A percentile compares a stretch with the other conserved stretches of the same genome.
phyloP scores from a whole-genome alignment of 2,113 vertebrate species.

The Psammodynastes pulverulentus region DNA sequence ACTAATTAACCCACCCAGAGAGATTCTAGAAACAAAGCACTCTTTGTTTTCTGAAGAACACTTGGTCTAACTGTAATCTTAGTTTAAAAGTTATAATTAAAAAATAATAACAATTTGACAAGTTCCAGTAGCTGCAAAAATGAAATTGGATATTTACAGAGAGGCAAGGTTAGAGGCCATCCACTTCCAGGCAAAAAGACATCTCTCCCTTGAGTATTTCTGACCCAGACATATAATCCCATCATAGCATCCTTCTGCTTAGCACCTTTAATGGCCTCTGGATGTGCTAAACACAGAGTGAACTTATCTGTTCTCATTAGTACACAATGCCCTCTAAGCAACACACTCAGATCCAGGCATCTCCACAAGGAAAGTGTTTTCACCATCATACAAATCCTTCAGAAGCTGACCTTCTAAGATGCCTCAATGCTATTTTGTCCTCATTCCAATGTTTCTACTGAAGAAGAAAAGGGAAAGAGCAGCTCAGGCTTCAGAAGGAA shows the following conservation, averaged over 20 bases:
- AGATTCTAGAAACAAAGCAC: slow-evolving; percentile 10
- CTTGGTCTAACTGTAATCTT: neutral
- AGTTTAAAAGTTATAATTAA: neutral
- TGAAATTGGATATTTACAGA: neutral
- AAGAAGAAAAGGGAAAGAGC: neutral
- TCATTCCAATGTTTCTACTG: neutral
- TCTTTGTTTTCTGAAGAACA: neutral
- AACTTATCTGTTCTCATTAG: neutral
- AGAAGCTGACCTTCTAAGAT: neutral
- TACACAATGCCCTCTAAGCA: neutral
- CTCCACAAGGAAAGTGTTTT: neutral
- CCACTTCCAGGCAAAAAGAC: neutral
- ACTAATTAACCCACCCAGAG: slow-evolving; percentile 3
- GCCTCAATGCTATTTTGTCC: neutral
- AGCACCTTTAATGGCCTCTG: neutral
- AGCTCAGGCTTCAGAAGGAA: neutral
- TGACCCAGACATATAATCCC: neutral
- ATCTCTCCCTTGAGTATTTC: neutral
- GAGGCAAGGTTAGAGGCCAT: neutral
- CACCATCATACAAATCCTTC: neutral
- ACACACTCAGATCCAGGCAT: neutral
- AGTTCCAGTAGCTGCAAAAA: neutral
- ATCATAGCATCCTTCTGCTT: neutral
- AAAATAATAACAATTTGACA: neutral
- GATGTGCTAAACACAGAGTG: neutral